Base-by-base conservation (phyloP, 2,888 invertebrate genomes). In the Serrognathus titanus region DNA sequence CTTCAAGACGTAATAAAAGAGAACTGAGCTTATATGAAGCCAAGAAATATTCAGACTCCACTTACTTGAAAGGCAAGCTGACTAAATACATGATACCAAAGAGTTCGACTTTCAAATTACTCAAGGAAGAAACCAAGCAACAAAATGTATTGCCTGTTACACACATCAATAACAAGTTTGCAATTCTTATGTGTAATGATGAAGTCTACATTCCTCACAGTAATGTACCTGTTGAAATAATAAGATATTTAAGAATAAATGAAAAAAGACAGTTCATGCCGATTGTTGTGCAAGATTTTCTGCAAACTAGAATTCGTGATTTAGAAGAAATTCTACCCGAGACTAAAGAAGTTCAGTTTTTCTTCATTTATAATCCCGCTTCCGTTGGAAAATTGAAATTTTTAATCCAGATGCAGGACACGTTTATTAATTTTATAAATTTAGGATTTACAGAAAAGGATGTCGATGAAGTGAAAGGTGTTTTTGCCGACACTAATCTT, bases 401-500 rank as follows among this genome's bases (percentile, higher is more conserved):
- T 63, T 84, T 90, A 63, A 77, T 89, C 41, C 92, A 94, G 71
- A 85, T 94, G 62, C 86, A 90, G 63, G 80, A 86, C 13, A 88
- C 92, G 0, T 82, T 94, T 65, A 80, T 83, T 12, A 86, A 86
- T 50, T 82, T 94, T 66, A 79, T 84, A 48, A 72, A 79, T n/a
- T 78, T 94, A 51, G 95, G 96, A 5, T 97, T 99, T 71, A 88
- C 89, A 38, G 88, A 90, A 58, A 97, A 96, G 74, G 97, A 98
- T 79, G 82, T 96, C 37, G 98, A 99, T 78, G 97, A 98, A 80
- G 89, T 96, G 0, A 97, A 97, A 77, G 92, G 93, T 50, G 91
- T 99, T 66, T 96, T 98, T 78, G 91, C 93, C 0, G 97, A 97
- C 71, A 97, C 97, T 0, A 97, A 97, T 76, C 82, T 97, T 41